These are phyloP conservation scores for Malurus elegans DNA, from an alignment of 2,113 vertebrate species.

Conservation along the genomic window DNA sequence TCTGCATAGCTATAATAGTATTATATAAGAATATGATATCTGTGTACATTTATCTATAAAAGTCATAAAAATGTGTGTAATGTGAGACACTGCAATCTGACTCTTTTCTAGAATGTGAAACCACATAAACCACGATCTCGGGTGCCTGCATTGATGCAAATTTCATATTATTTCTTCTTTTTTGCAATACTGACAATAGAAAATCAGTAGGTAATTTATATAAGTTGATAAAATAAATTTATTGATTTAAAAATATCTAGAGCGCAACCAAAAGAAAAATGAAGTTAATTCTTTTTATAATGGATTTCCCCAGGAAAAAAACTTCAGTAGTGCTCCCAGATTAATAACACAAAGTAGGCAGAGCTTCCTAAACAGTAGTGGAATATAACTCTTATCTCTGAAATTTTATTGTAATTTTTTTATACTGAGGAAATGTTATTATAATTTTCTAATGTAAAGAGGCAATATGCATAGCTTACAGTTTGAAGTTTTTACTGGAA, in stretches of 20 bases:
- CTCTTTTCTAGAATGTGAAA: neutral
- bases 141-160: neutral
- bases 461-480: neutral
- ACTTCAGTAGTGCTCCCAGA: neutral
- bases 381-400: neutral
- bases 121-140: neutral
- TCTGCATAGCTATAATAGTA: neutral
- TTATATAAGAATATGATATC: conserved; percentile 8
- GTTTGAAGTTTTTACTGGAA: neutral
- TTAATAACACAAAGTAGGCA: neutral
- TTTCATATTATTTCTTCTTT: neutral
- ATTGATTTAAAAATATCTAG: neutral
- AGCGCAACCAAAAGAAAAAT: neutral
- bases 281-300: neutral
- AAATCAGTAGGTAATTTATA: neutral
- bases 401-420: neutral
- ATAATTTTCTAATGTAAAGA: neutral
- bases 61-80: neutral
- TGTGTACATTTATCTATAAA: neutral
- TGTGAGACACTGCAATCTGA: neutral
- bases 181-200: neutral
- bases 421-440: neutral
- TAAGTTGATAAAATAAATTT: neutral
- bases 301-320: neutral
- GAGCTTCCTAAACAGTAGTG: neutral